Base-by-base conservation (phyloP, 2,888 invertebrate species). In the Coenonympha glycerion region DNA sequence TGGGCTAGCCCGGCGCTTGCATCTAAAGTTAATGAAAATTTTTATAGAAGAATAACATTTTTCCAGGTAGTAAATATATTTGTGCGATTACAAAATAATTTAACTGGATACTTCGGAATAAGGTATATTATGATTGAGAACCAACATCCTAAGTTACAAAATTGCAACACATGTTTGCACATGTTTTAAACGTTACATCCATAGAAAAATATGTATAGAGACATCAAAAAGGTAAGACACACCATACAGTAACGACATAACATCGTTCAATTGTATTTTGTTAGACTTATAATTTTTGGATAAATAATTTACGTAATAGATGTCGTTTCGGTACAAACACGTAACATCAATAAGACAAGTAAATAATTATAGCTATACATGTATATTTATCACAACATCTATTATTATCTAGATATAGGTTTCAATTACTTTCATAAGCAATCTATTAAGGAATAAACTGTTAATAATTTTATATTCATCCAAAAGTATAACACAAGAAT, bases 191-290 rank as follows among this genome's bases (percentile, higher is more conserved):
- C 39, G 55, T 59, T 65, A 66, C 58, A 56, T 63, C 50, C 61
- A 65, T 69, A 66, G 66, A 68, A 68, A 69, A 68, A 68, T 64
- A 67, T 64, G 63, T 65, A 67, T 59, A 67, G 62, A 58, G 49
- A 73, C 73, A 73, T 74, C 73, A 71, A 78, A 77, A 78, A 78
- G 71, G 71, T 69, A 77, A 58, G 72, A 73, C 60, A 73, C 54
- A 53, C 59, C 63, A 61, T 53, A 52, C 50, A 55, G 55, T 52
- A 58, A 61, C 60, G 46, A 63, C 53, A 58, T 49, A 58, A 60
- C 49, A 59, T 28, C 21, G 47, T 45, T 52, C 42, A 49, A 47
- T 49, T 49, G 42, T 49, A 47, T 54, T 37, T 34, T 24, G n/a
- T n/a, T 31, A 46, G 22, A 26, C 16, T 36, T 34, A 18, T 26